Evolutionary conservation across 2,113 vertebrate genomes (phyloP).

Genomic region (Litocranius walleri): DNA sequence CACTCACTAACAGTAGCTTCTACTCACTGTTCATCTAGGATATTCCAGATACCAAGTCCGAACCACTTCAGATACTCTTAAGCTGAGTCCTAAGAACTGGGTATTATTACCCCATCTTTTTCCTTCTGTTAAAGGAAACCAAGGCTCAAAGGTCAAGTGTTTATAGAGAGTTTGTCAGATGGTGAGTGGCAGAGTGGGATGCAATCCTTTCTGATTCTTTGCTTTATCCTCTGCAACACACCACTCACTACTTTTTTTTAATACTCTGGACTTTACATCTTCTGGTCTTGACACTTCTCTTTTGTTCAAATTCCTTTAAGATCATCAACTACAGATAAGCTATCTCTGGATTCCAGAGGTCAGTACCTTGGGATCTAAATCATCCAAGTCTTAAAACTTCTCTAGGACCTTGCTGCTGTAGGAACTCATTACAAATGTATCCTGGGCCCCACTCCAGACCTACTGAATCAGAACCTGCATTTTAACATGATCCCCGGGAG

Average conservation of each 20-base stretch:
- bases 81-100: background rate
- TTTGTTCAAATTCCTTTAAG: background rate
- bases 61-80: background rate
- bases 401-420: background rate
- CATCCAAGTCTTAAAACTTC: background rate
- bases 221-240: background rate
- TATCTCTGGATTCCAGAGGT: background rate
- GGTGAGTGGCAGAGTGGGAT: background rate
- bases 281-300: background rate
- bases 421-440: constrained; percentile 7
- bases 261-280: background rate
- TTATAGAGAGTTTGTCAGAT: background rate
- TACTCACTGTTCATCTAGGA: background rate
- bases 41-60: background rate
- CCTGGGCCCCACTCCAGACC: background rate
- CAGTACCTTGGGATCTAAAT: background rate
- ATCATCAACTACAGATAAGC: background rate
- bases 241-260: background rate
- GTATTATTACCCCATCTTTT: background rate
- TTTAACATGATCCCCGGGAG: background rate
- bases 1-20: background rate
- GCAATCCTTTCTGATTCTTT: background rate
- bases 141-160: background rate
- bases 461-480: background rate
- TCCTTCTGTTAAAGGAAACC: too few species aligned